A percentile compares a stretch with the other conserved stretches of the same genome.
Conservation (phyloP, 2,888 invertebrate species). For the Stegophylla sp. region DNA sequence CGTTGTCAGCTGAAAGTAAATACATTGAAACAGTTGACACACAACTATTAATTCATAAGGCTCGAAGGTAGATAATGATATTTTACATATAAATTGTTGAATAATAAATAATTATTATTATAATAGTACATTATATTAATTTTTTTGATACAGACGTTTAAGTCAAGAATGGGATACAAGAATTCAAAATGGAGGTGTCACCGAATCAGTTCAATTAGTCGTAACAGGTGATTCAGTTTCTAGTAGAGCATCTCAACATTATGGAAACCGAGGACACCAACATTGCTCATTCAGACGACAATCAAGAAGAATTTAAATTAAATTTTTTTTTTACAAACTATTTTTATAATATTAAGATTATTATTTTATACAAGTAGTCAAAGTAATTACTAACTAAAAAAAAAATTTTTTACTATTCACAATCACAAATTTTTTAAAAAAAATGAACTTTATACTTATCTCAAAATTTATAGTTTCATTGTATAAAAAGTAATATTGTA, state of each 20-base stretch:
- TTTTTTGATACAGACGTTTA: constrained; percentile 32
- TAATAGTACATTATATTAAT: not conserved
- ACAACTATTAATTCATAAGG: constrained; percentile 46
- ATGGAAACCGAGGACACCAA: constrained; percentile 35
- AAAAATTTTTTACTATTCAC: constrained; percentile 34
- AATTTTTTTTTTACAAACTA: not conserved
- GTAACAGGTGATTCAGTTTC: constrained; percentile 52
- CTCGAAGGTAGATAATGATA: constrained; percentile 29
- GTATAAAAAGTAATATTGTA: constrained; percentile 5
- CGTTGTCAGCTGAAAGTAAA: constrained; percentile 48
- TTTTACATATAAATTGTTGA: not conserved
- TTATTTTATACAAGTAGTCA: constrained; percentile 25
- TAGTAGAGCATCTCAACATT: constrained; percentile 39
- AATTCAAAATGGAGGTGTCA: constrained; percentile 28
- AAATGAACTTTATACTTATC: not conserved
- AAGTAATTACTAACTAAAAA: constrained; percentile 34
- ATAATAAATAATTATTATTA: not conserved
- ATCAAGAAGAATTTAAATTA: constrained; percentile 50
- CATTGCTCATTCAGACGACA: constrained; percentile 56
- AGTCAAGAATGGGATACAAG: constrained; percentile 53
- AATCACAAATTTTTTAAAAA: constrained; percentile 34
- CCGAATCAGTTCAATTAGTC: constrained; percentile 50
- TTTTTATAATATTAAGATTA: constrained; percentile 2
- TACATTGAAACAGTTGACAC: constrained; percentile 54
- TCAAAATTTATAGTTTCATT: constrained; percentile 6